Evolutionary conservation across 2,888 invertebrate species (phyloP), one percentile per base, ranked within the genome.

Genomic region (Perizoma flavofasciatum): DNA sequence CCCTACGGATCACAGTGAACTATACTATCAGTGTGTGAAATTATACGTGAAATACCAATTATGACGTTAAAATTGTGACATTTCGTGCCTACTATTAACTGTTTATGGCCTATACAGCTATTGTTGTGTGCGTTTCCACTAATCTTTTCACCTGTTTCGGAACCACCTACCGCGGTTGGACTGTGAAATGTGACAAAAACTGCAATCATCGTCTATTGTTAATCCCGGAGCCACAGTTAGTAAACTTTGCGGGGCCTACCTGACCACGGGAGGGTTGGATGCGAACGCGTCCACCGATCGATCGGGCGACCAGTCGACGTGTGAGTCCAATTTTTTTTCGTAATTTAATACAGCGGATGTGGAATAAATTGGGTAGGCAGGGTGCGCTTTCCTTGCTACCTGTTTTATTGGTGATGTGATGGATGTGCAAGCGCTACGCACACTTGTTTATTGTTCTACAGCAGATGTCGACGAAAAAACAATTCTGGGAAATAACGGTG

Each of bases 161-260:
- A 71, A 79, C 82, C 82, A 85, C 85, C 81, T 78, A 79, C 79
- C 84, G 88, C 79, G 85, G 86, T 85, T 79, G 73, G 79, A 85
- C 89, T 86, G 87, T 91, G 89, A 88, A 91, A 90, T 90, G 89
- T 89, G 89, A 89, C 87, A 91, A 91, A 90, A 91, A 89, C 88
- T 85, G 90, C 89, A 89, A 89, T 87, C 86, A 81, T 77, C 78
- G 70, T 73, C 80, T 77, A 79, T 85, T 85, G 85, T 86, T 70
- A 66, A 65, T 71, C 72, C 78, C 70, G 82, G 82, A 80, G 78
- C 72, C 75, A 71, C 68, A 77, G 84, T 88, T 87, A 83, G 89
- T 89, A 89, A 88, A 89, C 88, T 88, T 88, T 86, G 87, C 74
- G 89, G 89, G 22, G 82, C 75, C 89, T 90, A 90, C 90, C 90